Base-by-base conservation (phyloP, 2,113 vertebrate genomes). In the Lophius piscatorius region DNA sequence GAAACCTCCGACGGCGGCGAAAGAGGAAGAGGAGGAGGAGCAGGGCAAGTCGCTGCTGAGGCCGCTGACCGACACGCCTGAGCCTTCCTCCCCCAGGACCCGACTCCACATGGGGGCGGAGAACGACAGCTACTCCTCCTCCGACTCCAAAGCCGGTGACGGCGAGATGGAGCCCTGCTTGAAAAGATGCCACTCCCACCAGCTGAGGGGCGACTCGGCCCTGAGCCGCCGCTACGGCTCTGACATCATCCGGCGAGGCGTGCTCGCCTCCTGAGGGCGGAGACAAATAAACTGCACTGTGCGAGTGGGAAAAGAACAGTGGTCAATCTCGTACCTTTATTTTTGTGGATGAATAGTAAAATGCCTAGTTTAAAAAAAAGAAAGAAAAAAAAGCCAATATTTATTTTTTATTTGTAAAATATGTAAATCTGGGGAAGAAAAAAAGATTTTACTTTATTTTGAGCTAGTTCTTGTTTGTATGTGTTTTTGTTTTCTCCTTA, bases 181-280 rank as follows among this genome's bases (percentile, higher is more conserved):
- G 2, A 95, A 94, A 2, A 91, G 94, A n/a, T 95, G 94, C 76
- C 83, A 91, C 31, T 91, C 92, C 67, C 93, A 92, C 84, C 87
- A 91, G 74, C 92, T 94, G 61, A 82, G 91, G 2, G 90, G 94
- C 5, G 90, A 82, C 74, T 76, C 91, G 61, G 65, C 90, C 0
- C 92, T 97, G 16, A 74, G 79, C 49, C 91, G 93, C 44, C 93
- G 95, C 80, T 93, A 93, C 69, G 88, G 89, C 17, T 90, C 94
- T 0, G 93, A 97, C 78, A 92, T 97, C 63, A 95, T 98, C 69
- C 92, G 93, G 24, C 92, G 93, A 0, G 95, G 96, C 69, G 96
- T 99, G 71, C 75, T 99, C 72, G 96, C 96, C 2, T 98, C 97
- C 54, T 99, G 94, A 98, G 70, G 72, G n/a, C 1, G n/a, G 41